These are phyloP conservation scores for Eulithis testata DNA, from an alignment of 2,888 invertebrate species.

Conservation along the genomic window DNA sequence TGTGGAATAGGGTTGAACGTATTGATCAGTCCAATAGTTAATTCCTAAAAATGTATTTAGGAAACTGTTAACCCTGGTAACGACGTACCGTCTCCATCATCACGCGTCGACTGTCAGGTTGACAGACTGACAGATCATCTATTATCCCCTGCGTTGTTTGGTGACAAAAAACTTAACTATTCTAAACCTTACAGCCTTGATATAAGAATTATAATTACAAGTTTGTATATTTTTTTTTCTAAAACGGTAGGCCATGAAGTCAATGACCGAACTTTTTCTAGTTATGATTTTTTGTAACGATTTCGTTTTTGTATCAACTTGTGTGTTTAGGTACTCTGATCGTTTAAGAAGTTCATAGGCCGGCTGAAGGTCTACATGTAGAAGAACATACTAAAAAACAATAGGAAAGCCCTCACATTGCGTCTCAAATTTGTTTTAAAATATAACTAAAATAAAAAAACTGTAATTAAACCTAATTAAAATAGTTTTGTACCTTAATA, in stretches of 20 bases:
- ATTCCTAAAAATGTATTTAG: conserved; percentile 21
- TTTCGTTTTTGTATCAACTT: conserved; percentile 37
- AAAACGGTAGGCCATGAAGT: conserved; percentile 46
- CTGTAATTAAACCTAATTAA: no score
- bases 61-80: conserved; percentile 24
- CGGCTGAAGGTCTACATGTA: neutral
- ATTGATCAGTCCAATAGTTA: conserved; percentile 2
- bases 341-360: neutral
- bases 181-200: conserved; percentile 41
- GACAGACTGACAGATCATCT: conserved; percentile 61
- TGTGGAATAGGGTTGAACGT: conserved; percentile 6
- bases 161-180: conserved; percentile 48
- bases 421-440: no score
- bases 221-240: conserved; percentile 41
- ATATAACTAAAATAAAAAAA: no score
- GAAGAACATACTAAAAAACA: neutral
- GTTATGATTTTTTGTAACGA: conserved; percentile 38
- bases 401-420: no score
- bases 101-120: conserved; percentile 46
- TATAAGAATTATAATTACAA: conserved; percentile 33
- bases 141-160: conserved; percentile 64
- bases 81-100: conserved; percentile 48
- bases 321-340: conserved; percentile 13
- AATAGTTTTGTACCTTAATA: no score
- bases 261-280: conserved; percentile 52